Evolutionary conservation across 2,888 invertebrate species (phyloP).

Genomic region (Pachydiplax longipennis): DNA sequence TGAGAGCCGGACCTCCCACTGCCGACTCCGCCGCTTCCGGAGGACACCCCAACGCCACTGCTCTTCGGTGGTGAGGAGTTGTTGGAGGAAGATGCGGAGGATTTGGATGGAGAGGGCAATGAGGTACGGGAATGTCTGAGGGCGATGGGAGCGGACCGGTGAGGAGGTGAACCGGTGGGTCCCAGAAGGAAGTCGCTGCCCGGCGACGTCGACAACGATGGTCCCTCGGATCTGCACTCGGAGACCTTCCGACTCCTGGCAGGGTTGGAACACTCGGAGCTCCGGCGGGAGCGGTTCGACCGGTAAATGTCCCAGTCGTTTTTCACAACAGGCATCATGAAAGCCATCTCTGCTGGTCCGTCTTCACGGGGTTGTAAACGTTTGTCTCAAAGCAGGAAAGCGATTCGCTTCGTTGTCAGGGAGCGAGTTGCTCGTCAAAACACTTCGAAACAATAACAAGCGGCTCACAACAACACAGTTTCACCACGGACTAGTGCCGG

Average conservation of each 20-base stretch:
- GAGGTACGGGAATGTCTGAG: conserved; percentile 64
- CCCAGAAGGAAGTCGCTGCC: conserved; percentile 66
- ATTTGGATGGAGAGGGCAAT: conserved; percentile 60
- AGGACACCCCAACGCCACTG: conserved; percentile 25
- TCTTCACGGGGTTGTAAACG: neutral
- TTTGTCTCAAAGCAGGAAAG: neutral
- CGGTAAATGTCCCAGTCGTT: conserved; percentile 94
- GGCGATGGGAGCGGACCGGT: conserved; percentile 50
- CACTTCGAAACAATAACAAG: neutral
- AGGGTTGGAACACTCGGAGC: conserved; percentile 76
- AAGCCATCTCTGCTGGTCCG: conserved; percentile 72
- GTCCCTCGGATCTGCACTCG: conserved; percentile 78
- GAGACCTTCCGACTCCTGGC: conserved; percentile 74
- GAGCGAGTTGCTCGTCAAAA: neutral
- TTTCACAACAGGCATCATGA: conserved; percentile 94
- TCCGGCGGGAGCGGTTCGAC: conserved; percentile 77
- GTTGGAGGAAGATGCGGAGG: conserved; percentile 59
- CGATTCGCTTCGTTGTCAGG: neutral
- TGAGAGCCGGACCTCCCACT: conserved; percentile 58
- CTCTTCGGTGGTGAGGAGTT: conserved; percentile 70
- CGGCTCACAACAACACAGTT: neutral
- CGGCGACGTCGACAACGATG: conserved; percentile 72
- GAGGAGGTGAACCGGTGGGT: conserved; percentile 56
- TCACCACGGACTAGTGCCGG: neutral
- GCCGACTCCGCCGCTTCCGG: neutral